A percentile compares a stretch with the other conserved stretches of the same genome.
phyloP scores from a whole-genome alignment of 2,113 vertebrate species.

The Arizona elegans region DNA sequence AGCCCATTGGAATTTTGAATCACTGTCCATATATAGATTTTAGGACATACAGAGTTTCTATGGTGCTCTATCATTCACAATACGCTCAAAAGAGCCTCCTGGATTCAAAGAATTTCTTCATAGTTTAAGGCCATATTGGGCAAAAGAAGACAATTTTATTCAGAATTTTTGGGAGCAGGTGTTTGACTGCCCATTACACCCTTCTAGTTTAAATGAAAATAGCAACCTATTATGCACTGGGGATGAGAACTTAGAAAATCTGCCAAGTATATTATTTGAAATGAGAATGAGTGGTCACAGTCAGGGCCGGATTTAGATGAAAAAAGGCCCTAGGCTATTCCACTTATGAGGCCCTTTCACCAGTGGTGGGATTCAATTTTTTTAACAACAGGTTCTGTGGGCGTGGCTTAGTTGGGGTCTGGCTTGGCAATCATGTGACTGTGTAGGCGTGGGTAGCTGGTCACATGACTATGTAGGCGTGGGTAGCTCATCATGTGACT shows the following conservation, averaged over 20 bases:
- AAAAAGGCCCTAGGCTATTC: no score
- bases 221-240: not conserved
- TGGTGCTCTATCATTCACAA: not conserved
- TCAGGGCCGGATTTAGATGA: no score
- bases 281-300: no score
- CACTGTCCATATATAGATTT: accelerated
- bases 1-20: not conserved
- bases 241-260: not conserved
- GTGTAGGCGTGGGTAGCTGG: no score
- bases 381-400: no score
- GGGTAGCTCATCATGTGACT: no score
- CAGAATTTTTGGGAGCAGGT: not conserved
- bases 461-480: no score
- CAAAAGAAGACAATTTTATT: not conserved
- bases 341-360: no score
- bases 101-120: slow-evolving; percentile 15
- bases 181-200: not conserved
- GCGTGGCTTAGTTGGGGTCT: no score
- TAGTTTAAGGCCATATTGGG: not conserved
- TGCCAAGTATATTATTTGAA: not conserved
- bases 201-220: not conserved
- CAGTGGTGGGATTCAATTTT: no score
- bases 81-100: not conserved
- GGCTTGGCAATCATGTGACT: no score
- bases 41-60: not conserved